These are phyloP conservation scores for Theristicus caerulescens DNA, from an alignment of 2,113 vertebrate species.

Conservation along the genomic window DNA sequence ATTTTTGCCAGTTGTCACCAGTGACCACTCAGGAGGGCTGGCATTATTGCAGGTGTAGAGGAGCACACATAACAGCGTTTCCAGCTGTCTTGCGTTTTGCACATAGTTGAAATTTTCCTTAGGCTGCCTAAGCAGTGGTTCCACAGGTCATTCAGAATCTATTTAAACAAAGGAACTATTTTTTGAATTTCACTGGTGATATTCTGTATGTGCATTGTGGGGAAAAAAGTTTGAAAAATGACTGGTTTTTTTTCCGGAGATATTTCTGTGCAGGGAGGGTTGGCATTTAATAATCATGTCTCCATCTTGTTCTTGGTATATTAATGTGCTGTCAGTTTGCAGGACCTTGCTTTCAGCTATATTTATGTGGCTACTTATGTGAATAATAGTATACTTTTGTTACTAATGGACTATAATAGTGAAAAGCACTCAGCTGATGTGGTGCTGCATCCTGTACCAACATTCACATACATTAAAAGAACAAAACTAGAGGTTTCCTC, in stretches of 20 bases:
- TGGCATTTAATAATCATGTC: neutral
- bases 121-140: neutral
- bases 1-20: neutral
- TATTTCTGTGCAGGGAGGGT: neutral
- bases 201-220: neutral
- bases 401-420: neutral
- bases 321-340: neutral
- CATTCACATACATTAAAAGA: neutral
- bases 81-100: accelerated
- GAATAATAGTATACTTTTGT: neutral
- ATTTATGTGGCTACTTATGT: neutral
- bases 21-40: neutral
- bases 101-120: neutral
- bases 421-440: neutral
- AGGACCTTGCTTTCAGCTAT: neutral
- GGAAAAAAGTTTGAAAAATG: neutral
- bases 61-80: neutral
- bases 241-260: neutral
- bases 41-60: neutral
- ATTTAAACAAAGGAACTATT: neutral
- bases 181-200: neutral
- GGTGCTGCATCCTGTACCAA: neutral
- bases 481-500: neutral
- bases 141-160: neutral
- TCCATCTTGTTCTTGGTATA: neutral